Conservation (phyloP, 1,140 invertebrate species). For the Dendrolimus punctatus region DNA sequence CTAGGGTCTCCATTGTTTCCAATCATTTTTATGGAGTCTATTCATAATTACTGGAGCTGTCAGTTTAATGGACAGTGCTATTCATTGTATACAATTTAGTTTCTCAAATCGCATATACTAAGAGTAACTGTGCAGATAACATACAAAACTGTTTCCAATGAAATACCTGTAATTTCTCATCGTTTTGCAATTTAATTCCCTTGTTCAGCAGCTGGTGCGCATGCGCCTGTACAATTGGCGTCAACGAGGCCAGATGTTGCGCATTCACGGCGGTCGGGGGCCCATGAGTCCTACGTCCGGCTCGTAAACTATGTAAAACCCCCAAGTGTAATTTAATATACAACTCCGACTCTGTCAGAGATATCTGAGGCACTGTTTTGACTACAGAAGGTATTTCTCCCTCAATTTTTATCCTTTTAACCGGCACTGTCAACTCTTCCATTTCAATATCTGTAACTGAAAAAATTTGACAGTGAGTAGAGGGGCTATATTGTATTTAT, state of each 20-base stretch:
- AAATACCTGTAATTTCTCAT: constrained; percentile 54
- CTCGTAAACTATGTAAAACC: constrained; percentile 75
- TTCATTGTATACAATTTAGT: too few relatives aligned
- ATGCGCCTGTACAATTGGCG: constrained; percentile 58
- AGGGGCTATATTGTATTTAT: too few relatives aligned
- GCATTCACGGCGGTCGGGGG: constrained; percentile 73
- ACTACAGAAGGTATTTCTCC: constrained; percentile 26
- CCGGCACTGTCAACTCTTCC: constrained; percentile 33
- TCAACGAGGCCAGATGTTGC: constrained; percentile 71
- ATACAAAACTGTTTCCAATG: too few relatives aligned
- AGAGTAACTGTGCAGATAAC: too few relatives aligned
- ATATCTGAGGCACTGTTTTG: constrained; percentile 37
- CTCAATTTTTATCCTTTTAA: constrained; percentile 63
- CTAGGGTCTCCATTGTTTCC: too few relatives aligned
- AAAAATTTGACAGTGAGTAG: too few relatives aligned
- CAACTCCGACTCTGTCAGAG: constrained; percentile 47
- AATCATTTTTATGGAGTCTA: too few relatives aligned
- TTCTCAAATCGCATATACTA: too few relatives aligned
- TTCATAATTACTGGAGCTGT: too few relatives aligned
- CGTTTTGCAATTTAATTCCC: constrained; percentile 31
- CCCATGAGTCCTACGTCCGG: constrained; percentile 63
- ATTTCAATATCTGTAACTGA: constrained; percentile 37
- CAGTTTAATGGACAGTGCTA: too few relatives aligned
- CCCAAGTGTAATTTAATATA: constrained; percentile 79
- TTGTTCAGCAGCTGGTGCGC: constrained; percentile 44